Percentiles rank a stretch among this genome's conserved stretches.
Conservation (phyloP, 2,797 vertebrate species). For the Ambastaia sidthimunki region DNA sequence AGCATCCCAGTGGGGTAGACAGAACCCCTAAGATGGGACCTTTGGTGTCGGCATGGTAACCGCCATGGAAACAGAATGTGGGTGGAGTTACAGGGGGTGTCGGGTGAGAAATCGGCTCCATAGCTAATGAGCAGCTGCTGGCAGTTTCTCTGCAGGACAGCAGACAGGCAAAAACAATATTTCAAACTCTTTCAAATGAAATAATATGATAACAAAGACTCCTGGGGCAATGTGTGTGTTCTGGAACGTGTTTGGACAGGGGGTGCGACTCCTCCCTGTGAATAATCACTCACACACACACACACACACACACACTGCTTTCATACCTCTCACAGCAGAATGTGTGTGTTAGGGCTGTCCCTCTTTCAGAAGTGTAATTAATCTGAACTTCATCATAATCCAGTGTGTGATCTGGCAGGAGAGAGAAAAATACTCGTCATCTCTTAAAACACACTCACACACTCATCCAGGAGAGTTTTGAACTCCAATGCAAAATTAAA, state of each 20-base stretch:
- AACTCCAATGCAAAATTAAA: constrained; percentile 10
- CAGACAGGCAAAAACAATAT: constrained; percentile 51
- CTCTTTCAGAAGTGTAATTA: constrained; percentile 43
- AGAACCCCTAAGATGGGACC: constrained; percentile 42
- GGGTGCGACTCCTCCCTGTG: constrained; percentile 34
- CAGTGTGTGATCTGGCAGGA: constrained; percentile 11
- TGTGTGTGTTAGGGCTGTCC: constrained; percentile 26
- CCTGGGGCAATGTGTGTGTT: constrained; percentile 57
- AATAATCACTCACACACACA: constrained; percentile 38
- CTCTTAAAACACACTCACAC: not conserved
- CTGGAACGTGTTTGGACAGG: constrained; percentile 57
- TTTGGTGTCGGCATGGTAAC: constrained; percentile 49
- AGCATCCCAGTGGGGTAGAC: constrained; percentile 50
- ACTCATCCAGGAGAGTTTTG: constrained; percentile 2
- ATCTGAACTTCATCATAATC: constrained; percentile 51
- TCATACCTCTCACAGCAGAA: constrained; percentile 42
- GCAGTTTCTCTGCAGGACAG: constrained; percentile 55
- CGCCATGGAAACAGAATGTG: constrained; percentile 52
- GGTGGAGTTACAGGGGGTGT: constrained; percentile 46
- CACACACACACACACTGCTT: constrained; percentile 23
- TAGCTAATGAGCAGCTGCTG: constrained; percentile 69
- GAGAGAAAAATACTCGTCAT: constrained; percentile 9
- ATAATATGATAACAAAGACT: constrained; percentile 62
- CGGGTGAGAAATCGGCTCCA: constrained; percentile 52
- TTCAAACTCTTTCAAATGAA: constrained; percentile 56